These are phyloP conservation scores for Aplocera efformata DNA, from an alignment of 2,888 invertebrate species.

Conservation along the genomic window DNA sequence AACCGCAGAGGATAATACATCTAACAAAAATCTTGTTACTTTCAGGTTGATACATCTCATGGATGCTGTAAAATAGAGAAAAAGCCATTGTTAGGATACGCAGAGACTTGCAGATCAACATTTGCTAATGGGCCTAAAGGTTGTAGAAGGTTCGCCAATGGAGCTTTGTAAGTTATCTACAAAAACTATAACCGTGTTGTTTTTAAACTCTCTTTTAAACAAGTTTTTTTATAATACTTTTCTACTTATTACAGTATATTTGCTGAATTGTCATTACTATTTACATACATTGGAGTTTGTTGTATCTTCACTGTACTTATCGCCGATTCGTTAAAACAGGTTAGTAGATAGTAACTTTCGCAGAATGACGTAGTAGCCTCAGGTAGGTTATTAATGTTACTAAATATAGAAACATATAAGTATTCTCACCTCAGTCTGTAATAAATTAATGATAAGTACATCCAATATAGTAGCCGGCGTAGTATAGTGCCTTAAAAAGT, in stretches of 20 bases:
- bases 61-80: constrained; percentile 65
- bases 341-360: constrained; percentile 34
- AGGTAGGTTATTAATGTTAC: too few relatives aligned
- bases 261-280: constrained; percentile 83
- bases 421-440: too few relatives aligned
- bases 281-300: constrained; percentile 85
- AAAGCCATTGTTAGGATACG: constrained; percentile 78
- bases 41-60: constrained; percentile 64
- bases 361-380: too few relatives aligned
- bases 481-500: too few relatives aligned
- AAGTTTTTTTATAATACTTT: background rate
- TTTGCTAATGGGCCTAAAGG: constrained; percentile 80
- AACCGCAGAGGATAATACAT: too few relatives aligned
- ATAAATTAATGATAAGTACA: too few relatives aligned
- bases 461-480: too few relatives aligned
- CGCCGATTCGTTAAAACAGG: constrained; percentile 84
- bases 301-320: constrained; percentile 91
- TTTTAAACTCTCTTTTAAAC: background rate
- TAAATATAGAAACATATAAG: too few relatives aligned
- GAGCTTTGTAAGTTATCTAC: constrained; percentile 64
- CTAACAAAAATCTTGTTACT: too few relatives aligned
- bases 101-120: constrained; percentile 81
- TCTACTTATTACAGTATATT: constrained; percentile 51
- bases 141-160: constrained; percentile 62
- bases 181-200: too few relatives aligned